A percentile compares a stretch with the other conserved stretches of the same genome.
phyloP scores from a whole-genome alignment of 2,113 vertebrate species.

The Bufo bufo region DNA sequence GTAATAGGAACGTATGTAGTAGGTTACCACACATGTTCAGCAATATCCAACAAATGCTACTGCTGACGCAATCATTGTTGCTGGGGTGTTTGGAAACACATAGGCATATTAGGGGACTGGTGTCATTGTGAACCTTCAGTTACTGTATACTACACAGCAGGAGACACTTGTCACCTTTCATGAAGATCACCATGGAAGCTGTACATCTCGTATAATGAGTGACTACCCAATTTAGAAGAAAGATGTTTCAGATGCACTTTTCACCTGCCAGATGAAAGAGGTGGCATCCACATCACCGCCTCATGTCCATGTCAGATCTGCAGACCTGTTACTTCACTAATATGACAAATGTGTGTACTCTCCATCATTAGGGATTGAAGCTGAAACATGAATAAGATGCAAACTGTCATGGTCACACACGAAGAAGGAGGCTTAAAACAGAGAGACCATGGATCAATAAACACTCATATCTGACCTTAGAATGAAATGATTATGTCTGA shows the following conservation, averaged over 20 bases:
- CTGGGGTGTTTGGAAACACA: neutral
- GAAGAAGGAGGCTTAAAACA: neutral
- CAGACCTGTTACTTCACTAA: neutral
- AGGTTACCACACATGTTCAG: neutral
- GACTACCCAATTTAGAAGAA: neutral
- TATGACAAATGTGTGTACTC: neutral
- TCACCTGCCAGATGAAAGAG: neutral
- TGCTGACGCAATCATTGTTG: neutral
- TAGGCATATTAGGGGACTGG: neutral
- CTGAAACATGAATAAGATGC: neutral
- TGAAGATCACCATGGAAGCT: neutral
- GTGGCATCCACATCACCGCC: neutral
- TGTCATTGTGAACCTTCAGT: neutral
- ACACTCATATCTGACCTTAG: neutral
- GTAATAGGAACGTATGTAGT: neutral
- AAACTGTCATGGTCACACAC: conserved; percentile 15
- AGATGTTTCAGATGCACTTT: neutral
- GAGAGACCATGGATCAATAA: conserved; percentile 18
- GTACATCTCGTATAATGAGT: neutral
- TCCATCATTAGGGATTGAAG: neutral
- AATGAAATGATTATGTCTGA: neutral
- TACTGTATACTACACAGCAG: neutral
- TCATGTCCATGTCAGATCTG: neutral
- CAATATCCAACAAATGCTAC: neutral
- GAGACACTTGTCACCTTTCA: neutral